Evolutionary conservation across 1,140 invertebrate species (phyloP).

Genomic region (Danaus melanippus): DNA sequence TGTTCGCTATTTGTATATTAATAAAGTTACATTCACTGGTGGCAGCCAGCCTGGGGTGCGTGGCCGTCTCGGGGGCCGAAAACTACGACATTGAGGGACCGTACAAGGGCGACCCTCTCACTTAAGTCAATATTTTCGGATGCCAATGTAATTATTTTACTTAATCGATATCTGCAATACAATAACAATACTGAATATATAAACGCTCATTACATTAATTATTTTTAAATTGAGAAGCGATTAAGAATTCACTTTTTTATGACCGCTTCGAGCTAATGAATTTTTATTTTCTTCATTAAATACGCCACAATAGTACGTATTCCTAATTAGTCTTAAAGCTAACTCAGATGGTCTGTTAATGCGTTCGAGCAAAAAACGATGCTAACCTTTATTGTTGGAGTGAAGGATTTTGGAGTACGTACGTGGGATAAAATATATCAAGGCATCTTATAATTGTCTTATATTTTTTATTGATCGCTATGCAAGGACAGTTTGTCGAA

Average conservation of each 20-base stretch:
- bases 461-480: constrained; percentile 28
- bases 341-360: constrained; percentile 17
- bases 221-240: constrained; percentile 23
- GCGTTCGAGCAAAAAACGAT: constrained; percentile 13
- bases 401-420: constrained; percentile 27
- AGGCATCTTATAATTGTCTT: constrained; percentile 28
- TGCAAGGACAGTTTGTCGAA: constrained; percentile 35
- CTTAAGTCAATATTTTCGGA: constrained; percentile 55
- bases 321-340: constrained; percentile 15
- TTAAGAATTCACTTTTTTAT: constrained; percentile 20
- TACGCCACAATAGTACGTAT: constrained; percentile 12
- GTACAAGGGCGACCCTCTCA: constrained; percentile 65
- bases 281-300: constrained; percentile 23
- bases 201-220: constrained; percentile 18
- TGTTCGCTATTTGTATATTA: not conserved
- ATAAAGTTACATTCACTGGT: constrained; percentile 43
- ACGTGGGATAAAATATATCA: constrained; percentile 30
- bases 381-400: constrained; percentile 22
- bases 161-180: constrained; percentile 42
- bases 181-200: constrained; percentile 27
- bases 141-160: constrained; percentile 48
- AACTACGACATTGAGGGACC: constrained; percentile 49
- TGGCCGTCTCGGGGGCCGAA: constrained; percentile 35
- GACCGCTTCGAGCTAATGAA: constrained; percentile 7
- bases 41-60: constrained; percentile 28